A percentile compares a stretch with the other conserved stretches of the same genome.
These are phyloP conservation scores for Poecilia velifera DNA, from an alignment of 2,797 vertebrate species.

Conservation along the genomic window DNA sequence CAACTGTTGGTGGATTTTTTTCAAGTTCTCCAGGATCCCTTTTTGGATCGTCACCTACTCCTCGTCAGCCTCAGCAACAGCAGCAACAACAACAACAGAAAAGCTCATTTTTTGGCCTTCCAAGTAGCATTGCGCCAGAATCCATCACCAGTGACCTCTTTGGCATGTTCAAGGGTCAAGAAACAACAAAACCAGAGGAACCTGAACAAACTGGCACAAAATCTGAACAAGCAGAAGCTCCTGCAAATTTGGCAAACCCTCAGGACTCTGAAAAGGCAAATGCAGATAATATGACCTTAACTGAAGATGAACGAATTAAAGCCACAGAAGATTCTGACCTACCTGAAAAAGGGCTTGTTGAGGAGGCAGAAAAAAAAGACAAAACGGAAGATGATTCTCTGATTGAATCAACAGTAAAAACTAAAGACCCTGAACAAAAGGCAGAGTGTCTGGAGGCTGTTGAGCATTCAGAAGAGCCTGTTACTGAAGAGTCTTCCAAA, in stretches of 20 bases:
- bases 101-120: conserved; percentile 87
- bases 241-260: conserved; percentile 16
- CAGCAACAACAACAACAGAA: conserved; percentile 81
- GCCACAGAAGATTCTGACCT: conserved; percentile 32
- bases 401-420: conserved; percentile 25
- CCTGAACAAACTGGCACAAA: conserved; percentile 39
- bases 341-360: conserved; percentile 58
- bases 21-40: conserved; percentile 81
- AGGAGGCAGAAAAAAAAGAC: conserved; percentile 57
- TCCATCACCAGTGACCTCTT: conserved; percentile 87
- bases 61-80: conserved; percentile 67
- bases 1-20: conserved; percentile 85
- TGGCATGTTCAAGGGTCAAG: conserved; percentile 86
- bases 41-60: conserved; percentile 75
- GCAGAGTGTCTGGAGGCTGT: conserved; percentile 5
- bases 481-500: conserved; percentile 39
- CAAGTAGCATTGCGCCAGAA: conserved; percentile 82
- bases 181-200: conserved; percentile 70
- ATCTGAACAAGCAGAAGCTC: conserved; percentile 16
- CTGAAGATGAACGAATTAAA: conserved; percentile 31
- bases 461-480: conserved; percentile 15
- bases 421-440: conserved; percentile 22
- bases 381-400: conserved; percentile 50
- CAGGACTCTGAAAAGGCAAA: conserved; percentile 37
- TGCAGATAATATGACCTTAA: conserved; percentile 34